These are phyloP conservation scores for Mohoua ochrocephala DNA, from an alignment of 2,113 vertebrate genomes.

Conservation along the genomic window DNA sequence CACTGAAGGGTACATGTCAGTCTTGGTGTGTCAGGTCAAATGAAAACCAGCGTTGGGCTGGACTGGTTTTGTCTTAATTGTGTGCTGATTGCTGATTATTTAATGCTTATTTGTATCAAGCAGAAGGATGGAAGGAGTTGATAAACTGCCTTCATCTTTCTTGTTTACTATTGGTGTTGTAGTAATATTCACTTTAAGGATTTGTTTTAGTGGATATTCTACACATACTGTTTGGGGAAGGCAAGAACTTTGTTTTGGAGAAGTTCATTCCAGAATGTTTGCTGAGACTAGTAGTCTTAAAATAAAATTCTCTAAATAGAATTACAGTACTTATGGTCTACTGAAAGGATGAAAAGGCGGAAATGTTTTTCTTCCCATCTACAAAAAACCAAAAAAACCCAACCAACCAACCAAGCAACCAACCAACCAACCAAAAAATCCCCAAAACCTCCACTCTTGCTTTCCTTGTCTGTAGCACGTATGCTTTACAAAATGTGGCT, in stretches of 20 bases:
- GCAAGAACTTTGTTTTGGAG: not conserved
- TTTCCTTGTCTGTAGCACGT: not conserved
- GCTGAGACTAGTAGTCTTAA: not conserved
- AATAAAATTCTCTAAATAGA: not conserved
- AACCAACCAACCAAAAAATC: no score
- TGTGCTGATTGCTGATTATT: not conserved
- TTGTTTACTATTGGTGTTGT: not conserved
- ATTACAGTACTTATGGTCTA: not conserved
- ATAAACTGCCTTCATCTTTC: not conserved
- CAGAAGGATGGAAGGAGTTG: not conserved
- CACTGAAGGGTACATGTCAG: not conserved
- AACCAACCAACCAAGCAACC: no score
- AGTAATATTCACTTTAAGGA: not conserved
- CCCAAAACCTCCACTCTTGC: not conserved
- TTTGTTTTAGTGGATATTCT: not conserved
- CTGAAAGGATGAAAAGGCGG: not conserved
- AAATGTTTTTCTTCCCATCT: not conserved
- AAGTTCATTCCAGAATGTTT: not conserved
- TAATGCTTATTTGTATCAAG: not conserved
- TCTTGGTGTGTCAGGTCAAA: not conserved
- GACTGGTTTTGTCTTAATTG: not conserved
- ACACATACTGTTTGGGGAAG: not conserved
- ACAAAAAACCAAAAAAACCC: no score
- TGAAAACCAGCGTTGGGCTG: not conserved
- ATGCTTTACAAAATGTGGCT: not conserved